A percentile compares a stretch with the other conserved stretches of the same genome.
phyloP scores from a whole-genome alignment of 2,797 vertebrate genomes.

The Sus cebifrons region DNA sequence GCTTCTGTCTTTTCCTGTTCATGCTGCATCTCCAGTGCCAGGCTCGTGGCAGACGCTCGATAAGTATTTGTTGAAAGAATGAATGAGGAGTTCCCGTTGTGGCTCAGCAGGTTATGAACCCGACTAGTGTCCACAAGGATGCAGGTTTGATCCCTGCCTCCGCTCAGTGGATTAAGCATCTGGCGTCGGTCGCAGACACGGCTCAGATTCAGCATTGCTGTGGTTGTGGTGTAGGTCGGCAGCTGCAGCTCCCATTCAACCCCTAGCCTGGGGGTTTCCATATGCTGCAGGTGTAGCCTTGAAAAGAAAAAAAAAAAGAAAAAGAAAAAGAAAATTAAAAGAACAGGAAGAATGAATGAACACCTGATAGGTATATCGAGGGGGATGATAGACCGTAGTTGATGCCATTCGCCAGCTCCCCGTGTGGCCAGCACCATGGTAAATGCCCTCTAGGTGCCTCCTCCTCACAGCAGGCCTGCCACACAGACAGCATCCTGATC shows the following conservation, averaged over 20 bases:
- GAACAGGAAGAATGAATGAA: neutral
- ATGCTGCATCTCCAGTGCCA: neutral
- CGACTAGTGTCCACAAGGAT: too few species aligned
- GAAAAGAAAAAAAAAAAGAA: too few species aligned
- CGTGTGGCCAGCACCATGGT: fast-evolving
- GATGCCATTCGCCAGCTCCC: neutral
- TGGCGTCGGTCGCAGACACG: too few species aligned
- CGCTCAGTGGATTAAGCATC: too few species aligned
- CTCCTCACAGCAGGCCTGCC: neutral
- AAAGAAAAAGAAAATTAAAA: neutral
- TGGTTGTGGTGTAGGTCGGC: too few species aligned
- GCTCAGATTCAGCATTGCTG: too few species aligned
- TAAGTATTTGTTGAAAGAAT: neutral
- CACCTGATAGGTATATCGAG: neutral
- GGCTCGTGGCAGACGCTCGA: neutral
- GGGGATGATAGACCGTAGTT: neutral
- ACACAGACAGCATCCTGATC: neutral
- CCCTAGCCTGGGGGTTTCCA: too few species aligned
- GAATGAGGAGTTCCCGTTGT: neutral
- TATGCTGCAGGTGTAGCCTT: too few species aligned
- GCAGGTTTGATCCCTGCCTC: too few species aligned
- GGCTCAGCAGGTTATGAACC: too few species aligned
- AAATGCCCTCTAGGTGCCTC: too few species aligned
- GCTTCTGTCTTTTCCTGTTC: neutral
- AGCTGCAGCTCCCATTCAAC: too few species aligned